Base-by-base conservation (phyloP, 2,113 vertebrate genomes). In the Narcine bancroftii region DNA sequence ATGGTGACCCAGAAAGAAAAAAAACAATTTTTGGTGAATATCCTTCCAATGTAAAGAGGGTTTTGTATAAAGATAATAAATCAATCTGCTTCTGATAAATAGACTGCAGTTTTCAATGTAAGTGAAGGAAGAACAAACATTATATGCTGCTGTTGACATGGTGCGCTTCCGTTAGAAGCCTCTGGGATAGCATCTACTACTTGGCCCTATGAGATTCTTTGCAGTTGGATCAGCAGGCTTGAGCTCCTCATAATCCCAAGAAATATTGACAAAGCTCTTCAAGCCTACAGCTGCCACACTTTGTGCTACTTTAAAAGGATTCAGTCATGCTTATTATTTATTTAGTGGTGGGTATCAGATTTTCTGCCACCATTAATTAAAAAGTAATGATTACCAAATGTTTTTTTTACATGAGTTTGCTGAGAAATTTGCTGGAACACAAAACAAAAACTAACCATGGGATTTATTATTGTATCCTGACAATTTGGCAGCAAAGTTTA, bases 341-440 rank as follows among this genome's bases (percentile, higher is more conserved):
- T 60, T 56, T 60, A 36, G 53, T 87, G 53, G 81, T 4, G 5
- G 53, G 81, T 63, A 87, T 87, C 15, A 36, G 81, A 87, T n/a
- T 60, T 60, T 87, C 81, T 87, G 53, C 53, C 81, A 87, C 19
- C 33, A 6, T 87, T 87, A 36, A 85, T 85, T 85, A 85, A 85
- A 85, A 53, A 6, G 7, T n/a, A 85, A 36, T n/a, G 50, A 17
- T 60, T 85, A 69, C 81, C 29, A n/a, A 85, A 36, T 87, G 81
- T 87, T 87, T 87, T 87, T 87, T 87, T 87, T 87, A 87, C 81
- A 87, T 87, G 81, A 87, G 33, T 7, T 36, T 60, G n/a, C 33
- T 36, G 53, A 87, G 81, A 87, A 63, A 87, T 60, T 87, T 87
- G 53, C 50, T 19, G 9, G 19, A 63, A 87, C 53, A 87, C 56